phyloP scores from a whole-genome alignment of 1,140 invertebrate genomes.

The Zaprionus camerounensis region DNA sequence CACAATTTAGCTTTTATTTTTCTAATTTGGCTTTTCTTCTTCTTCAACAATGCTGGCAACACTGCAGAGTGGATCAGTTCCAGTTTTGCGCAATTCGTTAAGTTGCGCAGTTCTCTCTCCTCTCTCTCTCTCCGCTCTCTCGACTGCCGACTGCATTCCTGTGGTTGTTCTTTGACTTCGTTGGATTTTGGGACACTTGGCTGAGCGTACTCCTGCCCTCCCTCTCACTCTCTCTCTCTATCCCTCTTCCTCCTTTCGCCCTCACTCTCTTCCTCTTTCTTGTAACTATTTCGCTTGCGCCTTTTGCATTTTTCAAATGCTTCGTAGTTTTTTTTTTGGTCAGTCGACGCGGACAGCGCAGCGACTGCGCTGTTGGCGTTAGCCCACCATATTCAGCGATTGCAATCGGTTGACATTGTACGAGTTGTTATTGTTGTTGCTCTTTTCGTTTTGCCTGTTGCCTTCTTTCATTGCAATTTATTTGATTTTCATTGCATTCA shows the following conservation, averaged over 20 bases:
- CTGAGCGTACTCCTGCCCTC: neutral
- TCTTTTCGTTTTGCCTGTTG: constrained; percentile 18
- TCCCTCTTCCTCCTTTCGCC: constrained; percentile 12
- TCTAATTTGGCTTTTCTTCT: too few species aligned
- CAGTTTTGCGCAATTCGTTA: constrained; percentile 64
- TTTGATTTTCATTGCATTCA: constrained; percentile 82
- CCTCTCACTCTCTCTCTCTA: neutral
- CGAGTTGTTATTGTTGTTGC: constrained; percentile 37
- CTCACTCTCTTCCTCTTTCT: neutral
- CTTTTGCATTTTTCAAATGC: constrained; percentile 79
- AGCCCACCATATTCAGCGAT: constrained; percentile 74
- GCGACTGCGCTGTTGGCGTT: constrained; percentile 22
- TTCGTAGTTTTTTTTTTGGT: constrained; percentile 51
- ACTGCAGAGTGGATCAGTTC: constrained; percentile 40
- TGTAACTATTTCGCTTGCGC: constrained; percentile 59
- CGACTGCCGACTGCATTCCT: constrained; percentile 1
- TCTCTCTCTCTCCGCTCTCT: neutral
- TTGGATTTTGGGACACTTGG: constrained; percentile 4
- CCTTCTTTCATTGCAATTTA: constrained; percentile 73
- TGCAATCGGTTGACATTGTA: constrained; percentile 77
- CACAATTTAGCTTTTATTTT: too few species aligned
- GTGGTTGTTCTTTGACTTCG: constrained; percentile 5
- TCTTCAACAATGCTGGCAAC: too few species aligned
- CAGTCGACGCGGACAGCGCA: constrained; percentile 20
- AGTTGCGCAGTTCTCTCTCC: constrained; percentile 25